Percentiles rank a stretch among this genome's conserved stretches.
phyloP scores from a whole-genome alignment of 37 sponge, comb jelly and placozoan species.

The Eunapius fragilis region DNA sequence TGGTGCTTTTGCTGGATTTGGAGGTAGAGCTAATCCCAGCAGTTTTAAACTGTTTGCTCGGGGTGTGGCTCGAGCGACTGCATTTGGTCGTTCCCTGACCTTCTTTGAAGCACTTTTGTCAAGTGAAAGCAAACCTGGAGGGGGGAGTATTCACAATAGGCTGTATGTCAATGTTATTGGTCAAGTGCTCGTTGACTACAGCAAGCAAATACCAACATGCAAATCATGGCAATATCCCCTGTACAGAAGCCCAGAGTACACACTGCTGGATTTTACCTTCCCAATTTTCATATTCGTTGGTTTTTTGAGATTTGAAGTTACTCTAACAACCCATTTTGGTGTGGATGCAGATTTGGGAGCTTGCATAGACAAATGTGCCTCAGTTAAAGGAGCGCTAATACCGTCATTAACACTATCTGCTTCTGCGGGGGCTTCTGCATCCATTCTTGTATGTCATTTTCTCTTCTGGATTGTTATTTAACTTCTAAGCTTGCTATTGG shows the following conservation, averaged over 20 bases:
- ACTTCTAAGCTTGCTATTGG: not conserved
- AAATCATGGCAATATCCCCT: not conserved
- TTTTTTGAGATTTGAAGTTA: not conserved
- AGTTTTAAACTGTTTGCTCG: slow-evolving; percentile 38
- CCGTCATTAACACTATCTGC: not conserved
- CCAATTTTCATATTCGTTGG: not conserved
- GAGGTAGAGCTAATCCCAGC: not conserved
- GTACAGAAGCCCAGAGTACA: not conserved
- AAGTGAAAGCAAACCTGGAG: not conserved
- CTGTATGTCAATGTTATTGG: not conserved
- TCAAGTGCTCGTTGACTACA: not conserved
- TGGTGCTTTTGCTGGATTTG: slow-evolving; percentile 61
- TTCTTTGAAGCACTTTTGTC: not conserved
- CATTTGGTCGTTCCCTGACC: slow-evolving; percentile 36
- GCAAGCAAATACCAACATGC: not conserved
- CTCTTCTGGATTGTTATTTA: not conserved
- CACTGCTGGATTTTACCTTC: not conserved
- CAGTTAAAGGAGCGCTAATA: not conserved
- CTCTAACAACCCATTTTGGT: not conserved
- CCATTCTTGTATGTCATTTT: not conserved
- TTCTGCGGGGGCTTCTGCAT: not conserved
- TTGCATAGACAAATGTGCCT: not conserved
- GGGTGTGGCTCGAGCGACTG: slow-evolving; percentile 34
- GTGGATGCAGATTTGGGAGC: not conserved
- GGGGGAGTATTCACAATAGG: not conserved